These are phyloP conservation scores for Oreocharis arfaki DNA, from an alignment of 2,113 vertebrate species.

Conservation along the genomic window DNA sequence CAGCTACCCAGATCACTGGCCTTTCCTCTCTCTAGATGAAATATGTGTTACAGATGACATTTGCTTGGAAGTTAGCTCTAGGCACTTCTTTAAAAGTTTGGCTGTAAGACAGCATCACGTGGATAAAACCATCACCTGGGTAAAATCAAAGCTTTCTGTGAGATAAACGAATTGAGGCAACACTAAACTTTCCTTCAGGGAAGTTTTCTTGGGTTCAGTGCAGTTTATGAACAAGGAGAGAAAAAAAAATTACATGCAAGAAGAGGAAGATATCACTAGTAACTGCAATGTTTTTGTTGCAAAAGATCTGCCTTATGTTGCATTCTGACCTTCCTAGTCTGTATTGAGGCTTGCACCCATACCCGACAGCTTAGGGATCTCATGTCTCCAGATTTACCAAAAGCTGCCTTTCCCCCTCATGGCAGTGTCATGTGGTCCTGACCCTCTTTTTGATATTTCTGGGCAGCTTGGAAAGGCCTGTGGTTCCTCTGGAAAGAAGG, in stretches of 20 bases:
- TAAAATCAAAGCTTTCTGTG: not conserved
- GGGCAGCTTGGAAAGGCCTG: not conserved
- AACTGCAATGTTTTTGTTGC: not conserved
- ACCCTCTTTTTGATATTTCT: not conserved
- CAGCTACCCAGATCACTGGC: not conserved
- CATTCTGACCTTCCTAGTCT: not conserved
- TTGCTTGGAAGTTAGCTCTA: not conserved
- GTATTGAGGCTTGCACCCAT: not conserved
- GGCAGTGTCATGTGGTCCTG: rapidly evolving
- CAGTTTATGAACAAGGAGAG: not conserved
- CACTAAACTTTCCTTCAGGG: not conserved
- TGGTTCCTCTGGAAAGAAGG: not conserved
- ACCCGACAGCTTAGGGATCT: not conserved
- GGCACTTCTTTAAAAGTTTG: not conserved
- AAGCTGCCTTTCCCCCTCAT: not conserved
- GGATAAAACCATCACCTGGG: not conserved
- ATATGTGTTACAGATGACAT: not conserved
- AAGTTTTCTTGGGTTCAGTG: not conserved
- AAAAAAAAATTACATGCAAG: not conserved
- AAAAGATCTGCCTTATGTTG: not conserved
- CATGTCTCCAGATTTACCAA: not conserved
- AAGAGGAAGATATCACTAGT: not conserved
- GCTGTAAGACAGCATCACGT: not conserved
- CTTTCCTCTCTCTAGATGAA: not conserved
- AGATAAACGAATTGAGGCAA: not conserved